These are phyloP conservation scores for Rhynchonycteris naso DNA, from an alignment of 2,797 vertebrate species.

Conservation along the genomic window DNA sequence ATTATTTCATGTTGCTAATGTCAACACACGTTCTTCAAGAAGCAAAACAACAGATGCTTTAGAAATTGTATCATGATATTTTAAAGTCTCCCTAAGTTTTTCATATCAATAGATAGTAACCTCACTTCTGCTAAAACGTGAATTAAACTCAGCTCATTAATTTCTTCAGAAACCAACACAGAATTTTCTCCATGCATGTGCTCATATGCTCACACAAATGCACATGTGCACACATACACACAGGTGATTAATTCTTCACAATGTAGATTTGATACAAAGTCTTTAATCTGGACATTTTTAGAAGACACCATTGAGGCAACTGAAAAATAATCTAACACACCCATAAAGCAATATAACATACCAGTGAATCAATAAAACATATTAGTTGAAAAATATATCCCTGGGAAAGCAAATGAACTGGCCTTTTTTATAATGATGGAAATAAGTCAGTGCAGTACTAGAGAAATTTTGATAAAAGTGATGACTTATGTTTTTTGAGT, in stretches of 20 bases:
- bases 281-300: not conserved
- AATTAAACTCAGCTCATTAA: not conserved
- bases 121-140: not conserved
- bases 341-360: not conserved
- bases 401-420: not conserved
- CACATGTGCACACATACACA: not conserved
- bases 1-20: not conserved
- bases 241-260: not conserved
- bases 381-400: not conserved
- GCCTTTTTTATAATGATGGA: not conserved
- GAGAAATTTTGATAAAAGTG: not conserved
- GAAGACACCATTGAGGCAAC: not conserved
- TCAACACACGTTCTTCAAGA: not conserved
- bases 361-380: not conserved
- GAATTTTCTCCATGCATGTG: not conserved
- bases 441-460: not conserved
- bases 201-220: not conserved
- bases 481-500: not conserved
- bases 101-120: not conserved
- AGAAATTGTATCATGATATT: not conserved
- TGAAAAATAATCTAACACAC: not conserved
- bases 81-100: slow-evolving; percentile 10
- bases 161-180: not conserved
- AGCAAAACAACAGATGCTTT: not conserved
- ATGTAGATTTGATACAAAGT: not conserved